These are phyloP conservation scores for Tolmerus cingulatus DNA, from an alignment of 2,888 invertebrate genomes.

Conservation along the genomic window DNA sequence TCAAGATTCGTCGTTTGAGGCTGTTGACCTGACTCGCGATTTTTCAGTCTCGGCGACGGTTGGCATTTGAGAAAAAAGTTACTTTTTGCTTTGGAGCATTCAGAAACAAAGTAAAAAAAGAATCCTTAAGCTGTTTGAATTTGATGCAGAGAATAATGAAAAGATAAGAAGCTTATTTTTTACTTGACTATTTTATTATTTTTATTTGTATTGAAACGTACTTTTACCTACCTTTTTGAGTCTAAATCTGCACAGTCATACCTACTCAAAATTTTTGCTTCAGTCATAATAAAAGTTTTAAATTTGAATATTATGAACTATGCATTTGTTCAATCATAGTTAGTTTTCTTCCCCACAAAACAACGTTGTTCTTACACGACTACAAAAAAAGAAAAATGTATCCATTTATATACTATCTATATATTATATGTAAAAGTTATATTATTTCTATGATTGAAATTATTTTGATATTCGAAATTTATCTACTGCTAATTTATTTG, in stretches of 20 bases:
- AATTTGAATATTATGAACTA: neutral
- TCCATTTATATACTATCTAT: too few relatives aligned
- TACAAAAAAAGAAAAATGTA: too few relatives aligned
- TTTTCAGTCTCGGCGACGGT: neutral
- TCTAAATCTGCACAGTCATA: neutral
- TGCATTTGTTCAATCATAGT: neutral
- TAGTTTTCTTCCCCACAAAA: too few relatives aligned
- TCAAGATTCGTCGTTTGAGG: neutral
- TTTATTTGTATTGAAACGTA: neutral
- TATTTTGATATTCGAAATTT: too few relatives aligned
- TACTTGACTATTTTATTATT: neutral
- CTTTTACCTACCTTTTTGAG: neutral
- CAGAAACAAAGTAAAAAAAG: neutral
- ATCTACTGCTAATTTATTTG: too few relatives aligned
- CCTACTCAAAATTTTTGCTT: neutral
- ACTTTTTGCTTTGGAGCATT: neutral
- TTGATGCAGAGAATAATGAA: neutral
- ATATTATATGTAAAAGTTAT: too few relatives aligned
- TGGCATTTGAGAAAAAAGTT: neutral
- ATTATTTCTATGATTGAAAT: too few relatives aligned
- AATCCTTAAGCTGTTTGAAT: neutral
- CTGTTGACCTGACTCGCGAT: neutral
- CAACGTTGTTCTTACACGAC: too few relatives aligned
- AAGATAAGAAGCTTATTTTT: neutral
- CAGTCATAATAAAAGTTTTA: neutral